Conservation (phyloP, 2,888 invertebrate species). For the Ctena decussata region DNA sequence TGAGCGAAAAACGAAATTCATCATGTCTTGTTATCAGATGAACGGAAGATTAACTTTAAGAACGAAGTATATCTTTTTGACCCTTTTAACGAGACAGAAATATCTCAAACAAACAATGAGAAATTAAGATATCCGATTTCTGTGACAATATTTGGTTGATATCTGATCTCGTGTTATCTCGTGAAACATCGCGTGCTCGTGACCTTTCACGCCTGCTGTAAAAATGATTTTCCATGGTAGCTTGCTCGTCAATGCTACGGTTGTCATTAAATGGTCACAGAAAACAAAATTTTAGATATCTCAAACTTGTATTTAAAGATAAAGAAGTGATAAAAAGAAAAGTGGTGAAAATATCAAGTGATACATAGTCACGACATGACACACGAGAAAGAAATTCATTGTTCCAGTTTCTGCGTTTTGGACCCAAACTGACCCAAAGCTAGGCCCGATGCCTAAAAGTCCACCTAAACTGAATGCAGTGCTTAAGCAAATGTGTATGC, state of each 20-base stretch:
- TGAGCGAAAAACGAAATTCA: not conserved
- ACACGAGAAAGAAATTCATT: too few relatives aligned
- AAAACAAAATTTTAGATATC: too few relatives aligned
- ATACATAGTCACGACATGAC: too few relatives aligned
- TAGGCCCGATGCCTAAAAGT: too few relatives aligned
- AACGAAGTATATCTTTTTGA: not conserved
- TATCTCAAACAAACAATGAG: not conserved
- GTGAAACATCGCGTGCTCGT: not conserved
- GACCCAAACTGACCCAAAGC: too few relatives aligned
- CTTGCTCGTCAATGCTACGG: not conserved
- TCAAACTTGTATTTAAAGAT: too few relatives aligned
- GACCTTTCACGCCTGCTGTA: not conserved
- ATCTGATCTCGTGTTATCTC: conserved; percentile 13
- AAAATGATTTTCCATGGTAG: not conserved
- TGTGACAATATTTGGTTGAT: conserved; percentile 7
- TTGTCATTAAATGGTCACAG: not conserved
- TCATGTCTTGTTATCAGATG: not conserved
- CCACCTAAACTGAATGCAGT: too few relatives aligned
- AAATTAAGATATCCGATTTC: conserved; percentile 23
- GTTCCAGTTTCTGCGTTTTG: too few relatives aligned
- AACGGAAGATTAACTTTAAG: not conserved
- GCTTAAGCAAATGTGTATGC: too few relatives aligned
- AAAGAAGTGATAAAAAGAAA: too few relatives aligned
- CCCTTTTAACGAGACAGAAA: conserved; percentile 6
- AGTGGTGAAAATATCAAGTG: too few relatives aligned